phyloP scores from a whole-genome alignment of 2,888 invertebrate genomes.

The Tipula vernalis region DNA sequence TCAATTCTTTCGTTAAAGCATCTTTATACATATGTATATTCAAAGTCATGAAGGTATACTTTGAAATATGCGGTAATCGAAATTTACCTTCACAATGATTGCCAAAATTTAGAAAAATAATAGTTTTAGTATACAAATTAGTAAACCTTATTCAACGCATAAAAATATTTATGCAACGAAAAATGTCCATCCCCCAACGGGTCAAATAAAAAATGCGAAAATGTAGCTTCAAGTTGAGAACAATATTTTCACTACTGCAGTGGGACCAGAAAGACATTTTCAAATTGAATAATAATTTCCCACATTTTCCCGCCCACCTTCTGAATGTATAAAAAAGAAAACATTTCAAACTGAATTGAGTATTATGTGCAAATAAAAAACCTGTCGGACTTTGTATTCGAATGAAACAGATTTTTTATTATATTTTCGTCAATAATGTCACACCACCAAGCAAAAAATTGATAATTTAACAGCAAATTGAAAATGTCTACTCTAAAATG shows the following conservation, averaged over 20 bases:
- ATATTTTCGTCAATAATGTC: not conserved
- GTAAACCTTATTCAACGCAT: no score
- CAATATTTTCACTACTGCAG: not conserved
- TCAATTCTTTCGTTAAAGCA: no score
- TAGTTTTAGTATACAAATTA: no score
- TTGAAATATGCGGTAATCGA: no score
- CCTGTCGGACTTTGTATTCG: not conserved
- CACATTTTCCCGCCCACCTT: not conserved
- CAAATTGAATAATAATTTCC: not conserved
- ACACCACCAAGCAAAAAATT: not conserved
- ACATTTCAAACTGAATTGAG: not conserved
- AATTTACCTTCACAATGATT: no score
- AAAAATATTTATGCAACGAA: no score
- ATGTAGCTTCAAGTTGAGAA: not conserved
- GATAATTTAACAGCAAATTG: not conserved
- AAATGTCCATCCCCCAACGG: no score
- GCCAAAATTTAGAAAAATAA: no score
- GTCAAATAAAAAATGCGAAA: no score
- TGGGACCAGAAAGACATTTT: not conserved
- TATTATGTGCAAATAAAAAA: not conserved
- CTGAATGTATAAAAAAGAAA: not conserved
- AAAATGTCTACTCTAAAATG: not conserved
- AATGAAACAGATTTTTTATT: not conserved
- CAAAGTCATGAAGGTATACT: no score
- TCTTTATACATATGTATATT: no score